Evolutionary conservation across 2,888 invertebrate species (phyloP), one percentile per base, ranked within the genome.

Genomic region (Lepeophtheirus nordmannii): DNA sequence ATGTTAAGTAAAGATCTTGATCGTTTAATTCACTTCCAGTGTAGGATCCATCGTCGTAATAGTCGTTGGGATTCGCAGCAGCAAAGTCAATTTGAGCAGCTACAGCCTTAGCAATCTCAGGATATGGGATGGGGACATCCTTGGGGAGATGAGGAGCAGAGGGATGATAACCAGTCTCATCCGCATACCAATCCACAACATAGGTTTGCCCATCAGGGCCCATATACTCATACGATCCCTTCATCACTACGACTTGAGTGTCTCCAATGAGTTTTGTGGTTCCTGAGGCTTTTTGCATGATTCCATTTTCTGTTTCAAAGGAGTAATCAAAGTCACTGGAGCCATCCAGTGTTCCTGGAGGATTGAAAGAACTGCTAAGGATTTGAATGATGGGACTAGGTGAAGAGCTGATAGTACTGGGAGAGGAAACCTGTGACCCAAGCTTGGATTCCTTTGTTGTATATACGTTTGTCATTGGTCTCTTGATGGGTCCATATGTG

Each of bases 41-140:
- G 7, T 30, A 30, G 7, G 30, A 30, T 5, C 30, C 30, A 30
- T 30, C 30, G 30, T 30, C 30, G 30, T 30, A n/a, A n/a, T n/a
- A 30, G 30, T 30, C 30, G 30, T 30, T 30, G 3, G 7, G 30
- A 30, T 30, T 30, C 30, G 30, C 30, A 7, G 30, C 30, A 57
- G 59, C 46, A 62, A 67, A 58, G 39, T 63, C 56, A 17, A 61
- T 65, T 56, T 57, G 67, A 30, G 65, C 67, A 12, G 40, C 59
- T 17, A 64, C 67, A 20, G 62, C 67, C 11, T 61, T 59, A n/a
- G 63, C 58, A 22, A 57, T 61, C 17, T 41, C 67, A 30, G 37
- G 58, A 56, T 30, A 58, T 56, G 67, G 65, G 39, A 56, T 53
- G 10, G 14, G 37, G 38, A 65, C 65, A 10, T 57, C 22, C 17